These are phyloP conservation scores for Phymorhynchus buccinoides DNA, from an alignment of 1,140 invertebrate species.

Conservation along the genomic window DNA sequence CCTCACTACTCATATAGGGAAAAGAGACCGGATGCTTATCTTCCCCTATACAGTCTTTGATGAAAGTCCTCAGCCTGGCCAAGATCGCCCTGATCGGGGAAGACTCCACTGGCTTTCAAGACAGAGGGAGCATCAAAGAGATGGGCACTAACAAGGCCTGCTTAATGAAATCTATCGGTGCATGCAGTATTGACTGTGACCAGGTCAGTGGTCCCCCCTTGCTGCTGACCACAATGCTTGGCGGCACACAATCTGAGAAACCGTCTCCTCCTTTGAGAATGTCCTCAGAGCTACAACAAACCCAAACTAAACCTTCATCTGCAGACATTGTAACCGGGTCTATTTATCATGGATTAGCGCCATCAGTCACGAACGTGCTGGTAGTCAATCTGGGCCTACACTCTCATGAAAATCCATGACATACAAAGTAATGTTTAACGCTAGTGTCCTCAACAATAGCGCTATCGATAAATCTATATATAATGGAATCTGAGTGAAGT, in stretches of 20 bases:
- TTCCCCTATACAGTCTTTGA: no score
- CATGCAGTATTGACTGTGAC: conserved; percentile 14
- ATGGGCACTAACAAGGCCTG: neutral
- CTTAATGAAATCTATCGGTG: conserved; percentile 15
- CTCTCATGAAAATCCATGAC: no score
- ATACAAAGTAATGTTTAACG: no score
- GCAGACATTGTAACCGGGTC: conserved; percentile 7
- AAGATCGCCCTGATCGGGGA: conserved; percentile 37
- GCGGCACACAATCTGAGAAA: neutral
- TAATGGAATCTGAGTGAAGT: no score
- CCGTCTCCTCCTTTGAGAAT: neutral
- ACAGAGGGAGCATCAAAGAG: conserved; percentile 20
- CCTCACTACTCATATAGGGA: no score
- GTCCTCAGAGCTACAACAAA: neutral
- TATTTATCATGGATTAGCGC: no score
- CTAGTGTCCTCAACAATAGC: no score
- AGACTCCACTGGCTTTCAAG: conserved; percentile 25
- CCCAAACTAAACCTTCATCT: conserved; percentile 30
- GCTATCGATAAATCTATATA: no score
- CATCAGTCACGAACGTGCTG: no score
- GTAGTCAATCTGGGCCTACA: no score
- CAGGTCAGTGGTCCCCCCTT: neutral
- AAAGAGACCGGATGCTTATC: no score
- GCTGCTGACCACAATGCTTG: conserved; percentile 16
- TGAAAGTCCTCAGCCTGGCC: conserved; percentile 18